Conservation (phyloP, 2,888 invertebrate species). For the Harpalus rufipes region DNA sequence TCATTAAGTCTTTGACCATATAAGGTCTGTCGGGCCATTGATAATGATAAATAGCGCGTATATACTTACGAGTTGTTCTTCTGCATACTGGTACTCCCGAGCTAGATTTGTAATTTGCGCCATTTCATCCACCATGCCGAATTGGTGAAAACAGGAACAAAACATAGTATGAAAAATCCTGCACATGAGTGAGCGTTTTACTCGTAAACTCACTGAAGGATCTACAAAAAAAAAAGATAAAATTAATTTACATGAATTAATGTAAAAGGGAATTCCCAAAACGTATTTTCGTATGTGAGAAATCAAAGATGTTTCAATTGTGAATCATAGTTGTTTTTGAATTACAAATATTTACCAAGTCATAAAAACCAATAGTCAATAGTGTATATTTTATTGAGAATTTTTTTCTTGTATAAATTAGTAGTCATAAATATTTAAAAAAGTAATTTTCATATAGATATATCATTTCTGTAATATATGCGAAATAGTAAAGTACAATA, state of each 20-base stretch:
- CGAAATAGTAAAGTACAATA: too few species aligned
- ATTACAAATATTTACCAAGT: neutral
- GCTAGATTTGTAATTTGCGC: conserved; percentile 81
- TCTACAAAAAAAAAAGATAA: conserved; percentile 77
- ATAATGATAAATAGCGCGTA: too few species aligned
- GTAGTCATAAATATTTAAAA: too few species aligned
- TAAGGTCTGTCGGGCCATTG: too few species aligned
- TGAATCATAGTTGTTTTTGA: neutral
- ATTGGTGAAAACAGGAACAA: conserved; percentile 85
- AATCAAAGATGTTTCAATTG: neutral
- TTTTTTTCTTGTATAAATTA: too few species aligned
- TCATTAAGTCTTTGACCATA: too few species aligned
- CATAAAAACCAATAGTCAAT: neutral
- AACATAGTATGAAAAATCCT: conserved; percentile 85
- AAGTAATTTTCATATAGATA: too few species aligned
- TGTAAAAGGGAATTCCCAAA: neutral
- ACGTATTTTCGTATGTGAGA: neutral
- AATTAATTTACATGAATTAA: neutral
- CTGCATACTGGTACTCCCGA: conserved; percentile 83
- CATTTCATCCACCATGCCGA: conserved; percentile 80
- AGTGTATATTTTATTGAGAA: too few species aligned
- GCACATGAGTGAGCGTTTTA: conserved; percentile 83
- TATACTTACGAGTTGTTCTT: conserved; percentile 80
- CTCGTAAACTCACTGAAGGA: conserved; percentile 85
- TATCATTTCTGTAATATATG: too few species aligned